These are phyloP conservation scores for Macquaria australasica DNA, from an alignment of 2,113 vertebrate genomes.

Conservation along the genomic window DNA sequence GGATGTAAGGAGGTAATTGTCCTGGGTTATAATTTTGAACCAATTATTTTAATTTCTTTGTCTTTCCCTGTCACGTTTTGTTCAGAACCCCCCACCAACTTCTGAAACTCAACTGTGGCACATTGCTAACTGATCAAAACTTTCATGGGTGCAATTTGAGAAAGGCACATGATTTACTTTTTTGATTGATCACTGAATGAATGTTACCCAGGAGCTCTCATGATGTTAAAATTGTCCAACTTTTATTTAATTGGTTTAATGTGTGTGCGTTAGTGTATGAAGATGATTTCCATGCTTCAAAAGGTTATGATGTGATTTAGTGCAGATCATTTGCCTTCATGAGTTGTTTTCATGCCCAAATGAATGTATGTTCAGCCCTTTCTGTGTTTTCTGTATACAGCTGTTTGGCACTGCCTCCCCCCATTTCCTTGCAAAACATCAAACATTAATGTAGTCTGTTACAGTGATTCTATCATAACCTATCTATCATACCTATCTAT, in stretches of 20 bases:
- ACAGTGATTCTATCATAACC: conserved; percentile 7
- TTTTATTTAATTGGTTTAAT: conserved; percentile 1
- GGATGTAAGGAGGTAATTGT: not conserved
- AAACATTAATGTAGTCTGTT: conserved; percentile 33
- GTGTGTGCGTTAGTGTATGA: not conserved
- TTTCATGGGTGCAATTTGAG: not conserved
- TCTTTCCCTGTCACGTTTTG: conserved; percentile 12
- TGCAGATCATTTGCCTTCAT: conserved; percentile 44
- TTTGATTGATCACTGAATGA: conserved; percentile 23
- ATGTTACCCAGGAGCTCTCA: conserved; percentile 13
- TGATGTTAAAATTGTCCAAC: not conserved
- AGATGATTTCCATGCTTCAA: conserved; percentile 16
- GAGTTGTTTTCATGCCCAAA: conserved; percentile 43
- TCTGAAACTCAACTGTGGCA: not conserved
- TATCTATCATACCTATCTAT: too few species aligned
- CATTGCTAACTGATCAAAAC: not conserved
- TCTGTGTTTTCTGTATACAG: conserved; percentile 14
- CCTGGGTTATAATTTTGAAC: not conserved
- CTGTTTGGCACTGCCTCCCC: not conserved
- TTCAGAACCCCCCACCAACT: not conserved
- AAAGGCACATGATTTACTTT: not conserved
- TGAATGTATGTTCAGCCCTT: conserved; percentile 51
- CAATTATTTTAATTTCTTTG: not conserved
- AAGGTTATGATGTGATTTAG: not conserved
- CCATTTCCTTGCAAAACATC: not conserved